Percentiles rank a stretch among this genome's conserved stretches.
phyloP scores from a whole-genome alignment of 2,113 vertebrate species.

The Corydoras sp. region DNA sequence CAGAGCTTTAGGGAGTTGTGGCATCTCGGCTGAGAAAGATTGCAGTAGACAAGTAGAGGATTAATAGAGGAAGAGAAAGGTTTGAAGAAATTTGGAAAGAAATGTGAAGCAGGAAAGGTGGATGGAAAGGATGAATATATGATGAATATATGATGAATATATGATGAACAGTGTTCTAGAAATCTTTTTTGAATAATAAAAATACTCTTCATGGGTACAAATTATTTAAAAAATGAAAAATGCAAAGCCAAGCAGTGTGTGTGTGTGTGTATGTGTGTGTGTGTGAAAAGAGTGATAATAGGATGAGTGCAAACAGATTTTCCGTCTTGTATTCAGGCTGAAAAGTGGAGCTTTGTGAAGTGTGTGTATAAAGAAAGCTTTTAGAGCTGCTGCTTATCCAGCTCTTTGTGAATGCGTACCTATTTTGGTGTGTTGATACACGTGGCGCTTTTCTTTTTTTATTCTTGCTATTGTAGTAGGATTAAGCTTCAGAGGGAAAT shows the following conservation, averaged over 20 bases:
- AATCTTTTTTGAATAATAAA: constrained; percentile 27
- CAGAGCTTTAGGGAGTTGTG: too few species aligned
- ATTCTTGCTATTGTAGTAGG: constrained; percentile 33
- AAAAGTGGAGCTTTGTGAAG: constrained; percentile 13
- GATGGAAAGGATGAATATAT: constrained; percentile 31
- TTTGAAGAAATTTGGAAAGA: background rate
- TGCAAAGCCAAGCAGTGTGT: background rate
- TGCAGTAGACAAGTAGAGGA: background rate
- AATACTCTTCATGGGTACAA: constrained; percentile 24
- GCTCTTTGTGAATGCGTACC: background rate
- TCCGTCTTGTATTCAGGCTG: constrained; percentile 11
- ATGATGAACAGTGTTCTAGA: too few species aligned
- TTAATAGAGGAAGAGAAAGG: background rate
- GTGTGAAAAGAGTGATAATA: background rate
- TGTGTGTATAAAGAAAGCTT: background rate
- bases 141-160: constrained; percentile 38
- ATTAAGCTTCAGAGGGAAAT: constrained; percentile 42
- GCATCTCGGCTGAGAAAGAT: too few species aligned
- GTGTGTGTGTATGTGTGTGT: background rate
- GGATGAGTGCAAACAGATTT: constrained; percentile 6
- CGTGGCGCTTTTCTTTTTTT: constrained; percentile 3
- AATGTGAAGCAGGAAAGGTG: constrained; percentile 6
- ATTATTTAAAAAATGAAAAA: constrained; percentile 22
- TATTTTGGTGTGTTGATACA: background rate
- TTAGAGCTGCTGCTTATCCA: too few species aligned